A percentile compares a stretch with the other conserved stretches of the same genome.
These are phyloP conservation scores for Lottia gigantea DNA, from an alignment of 2,888 invertebrate genomes.

Conservation along the genomic window DNA sequence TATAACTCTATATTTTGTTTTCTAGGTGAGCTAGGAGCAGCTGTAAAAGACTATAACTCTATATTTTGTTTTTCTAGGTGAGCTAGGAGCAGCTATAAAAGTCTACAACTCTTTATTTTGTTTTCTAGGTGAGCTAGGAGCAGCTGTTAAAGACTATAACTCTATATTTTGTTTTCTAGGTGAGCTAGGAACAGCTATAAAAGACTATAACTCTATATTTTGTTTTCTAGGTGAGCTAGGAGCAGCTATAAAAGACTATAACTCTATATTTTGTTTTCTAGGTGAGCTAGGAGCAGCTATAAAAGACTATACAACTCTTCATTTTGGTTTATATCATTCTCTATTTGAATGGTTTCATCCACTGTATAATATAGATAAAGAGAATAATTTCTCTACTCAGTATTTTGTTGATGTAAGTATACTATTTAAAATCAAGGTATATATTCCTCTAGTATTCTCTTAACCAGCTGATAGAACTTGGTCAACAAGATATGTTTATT, in stretches of 20 bases:
- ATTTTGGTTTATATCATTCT: conserved; percentile 69
- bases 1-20: no score
- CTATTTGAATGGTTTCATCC: conserved; percentile 70
- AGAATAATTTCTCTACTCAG: conserved; percentile 72
- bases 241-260: conserved; percentile 45
- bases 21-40: no score
- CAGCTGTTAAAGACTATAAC: no score
- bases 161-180: conserved; percentile 46
- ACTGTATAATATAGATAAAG: conserved; percentile 70
- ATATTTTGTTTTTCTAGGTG: no score
- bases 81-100: no score
- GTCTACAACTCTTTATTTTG: no score
- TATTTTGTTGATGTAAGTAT: conserved; percentile 73
- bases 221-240: no score
- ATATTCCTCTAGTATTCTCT: not conserved
- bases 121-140: no score
- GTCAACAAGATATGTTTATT: no score
- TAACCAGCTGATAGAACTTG: no score
- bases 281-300: conserved; percentile 56
- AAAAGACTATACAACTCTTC: conserved; percentile 69
- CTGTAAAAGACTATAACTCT: no score
- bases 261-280: conserved; percentile 71
- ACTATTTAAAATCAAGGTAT: not conserved
- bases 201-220: conserved; percentile 43
- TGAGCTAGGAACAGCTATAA: conserved; percentile 51